Evolutionary conservation across 2,888 invertebrate genomes (phyloP).

Genomic region (Zootermopsis nevadensis): DNA sequence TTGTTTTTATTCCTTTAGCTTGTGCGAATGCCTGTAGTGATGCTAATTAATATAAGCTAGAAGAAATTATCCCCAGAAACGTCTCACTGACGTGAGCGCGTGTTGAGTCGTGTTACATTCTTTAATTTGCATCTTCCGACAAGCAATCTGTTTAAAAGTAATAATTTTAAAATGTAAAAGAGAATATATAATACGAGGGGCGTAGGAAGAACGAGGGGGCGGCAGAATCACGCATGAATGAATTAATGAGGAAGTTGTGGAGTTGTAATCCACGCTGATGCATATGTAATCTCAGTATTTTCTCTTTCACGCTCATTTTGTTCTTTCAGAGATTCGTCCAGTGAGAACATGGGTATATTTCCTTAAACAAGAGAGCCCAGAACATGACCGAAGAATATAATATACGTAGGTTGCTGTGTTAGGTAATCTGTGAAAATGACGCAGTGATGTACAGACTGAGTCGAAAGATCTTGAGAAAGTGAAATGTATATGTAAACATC

Average conservation of each 20-base stretch:
- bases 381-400: no score
- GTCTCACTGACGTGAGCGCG: not conserved
- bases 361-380: not conserved
- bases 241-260: constrained; percentile 12
- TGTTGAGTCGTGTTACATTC: not conserved
- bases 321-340: not conserved
- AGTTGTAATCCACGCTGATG: not conserved
- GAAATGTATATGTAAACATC: no score
- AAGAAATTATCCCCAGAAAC: not conserved
- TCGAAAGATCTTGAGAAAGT: no score
- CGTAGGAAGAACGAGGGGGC: not conserved
- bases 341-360: not conserved
- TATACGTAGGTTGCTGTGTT: no score
- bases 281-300: not conserved
- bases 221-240: constrained; percentile 2
- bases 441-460: no score
- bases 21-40: not conserved
- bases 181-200: not conserved
- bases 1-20: not conserved
- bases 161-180: constrained; percentile 18
- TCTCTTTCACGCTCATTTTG: not conserved
- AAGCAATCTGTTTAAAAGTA: constrained; percentile 14
- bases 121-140: not conserved
- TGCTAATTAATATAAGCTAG: not conserved
- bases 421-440: no score